phyloP scores from a whole-genome alignment of 2,113 vertebrate species.

The Microtus montanus region DNA sequence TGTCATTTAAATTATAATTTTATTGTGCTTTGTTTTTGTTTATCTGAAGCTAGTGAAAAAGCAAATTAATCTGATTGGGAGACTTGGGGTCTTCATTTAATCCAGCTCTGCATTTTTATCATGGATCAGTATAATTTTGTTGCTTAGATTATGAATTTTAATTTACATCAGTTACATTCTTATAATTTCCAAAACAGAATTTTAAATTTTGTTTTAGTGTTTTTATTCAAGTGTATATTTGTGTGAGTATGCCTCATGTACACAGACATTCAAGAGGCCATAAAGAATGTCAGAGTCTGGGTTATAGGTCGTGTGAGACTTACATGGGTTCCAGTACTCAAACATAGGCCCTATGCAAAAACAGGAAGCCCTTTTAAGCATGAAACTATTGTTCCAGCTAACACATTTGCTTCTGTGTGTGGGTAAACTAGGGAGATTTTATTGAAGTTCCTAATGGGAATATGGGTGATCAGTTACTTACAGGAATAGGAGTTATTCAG shows the following conservation, averaged over 20 bases:
- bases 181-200: not conserved
- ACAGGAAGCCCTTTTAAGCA: not conserved
- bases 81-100: not conserved
- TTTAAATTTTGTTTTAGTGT: not conserved
- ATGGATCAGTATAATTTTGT: not conserved
- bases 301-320: not conserved
- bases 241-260: not conserved
- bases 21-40: constrained; percentile 1
- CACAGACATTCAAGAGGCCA: not conserved
- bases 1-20: constrained; percentile 10
- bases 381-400: not conserved
- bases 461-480: not conserved
- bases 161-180: not conserved
- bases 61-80: not conserved
- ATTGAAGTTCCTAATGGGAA: not conserved
- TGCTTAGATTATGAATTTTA: not conserved
- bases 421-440: not conserved
- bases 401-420: not conserved
- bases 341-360: not conserved
- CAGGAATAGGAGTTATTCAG: no score
- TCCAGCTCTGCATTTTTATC: not conserved
- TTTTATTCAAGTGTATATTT: not conserved
- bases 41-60: not conserved
- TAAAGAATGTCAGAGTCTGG: not conserved
- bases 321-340: not conserved